Evolutionary conservation across 23 tunicate genomes (phyloP).

Genomic region (Clavelina lepadiformis): DNA sequence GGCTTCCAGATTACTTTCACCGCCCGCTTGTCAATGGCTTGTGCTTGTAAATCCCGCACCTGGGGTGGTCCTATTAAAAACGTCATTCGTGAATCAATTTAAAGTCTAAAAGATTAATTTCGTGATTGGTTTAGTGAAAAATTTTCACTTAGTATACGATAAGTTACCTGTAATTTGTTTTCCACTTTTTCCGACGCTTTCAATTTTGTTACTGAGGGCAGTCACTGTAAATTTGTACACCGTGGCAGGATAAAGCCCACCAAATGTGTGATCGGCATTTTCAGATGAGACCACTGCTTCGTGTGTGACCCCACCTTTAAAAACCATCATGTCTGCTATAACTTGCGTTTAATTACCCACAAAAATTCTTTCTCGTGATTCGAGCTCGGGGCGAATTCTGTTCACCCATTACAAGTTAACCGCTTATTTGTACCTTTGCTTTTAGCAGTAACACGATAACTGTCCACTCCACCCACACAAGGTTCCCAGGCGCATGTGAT

Average conservation of each 20-base stretch:
- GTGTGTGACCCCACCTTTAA: conserved; percentile 2
- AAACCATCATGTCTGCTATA: too few species aligned
- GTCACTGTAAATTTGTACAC: conserved; percentile 10
- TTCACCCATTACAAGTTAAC: not conserved
- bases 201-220: conserved; percentile 11
- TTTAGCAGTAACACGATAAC: conserved; percentile 18
- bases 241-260: conserved; percentile 4
- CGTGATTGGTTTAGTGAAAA: too few species aligned
- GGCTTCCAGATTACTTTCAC: conserved; percentile 53
- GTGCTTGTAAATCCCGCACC: conserved; percentile 19
- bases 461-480: conserved; percentile 62
- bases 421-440: conserved; percentile 37
- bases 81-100: not conserved
- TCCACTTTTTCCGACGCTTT: not conserved
- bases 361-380: not conserved
- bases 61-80: conserved; percentile 40
- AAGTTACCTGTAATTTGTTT: conserved; percentile 52
- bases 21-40: conserved; percentile 28
- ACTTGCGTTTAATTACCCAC: not conserved
- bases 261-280: not conserved
- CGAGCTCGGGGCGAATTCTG: too few species aligned
- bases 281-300: conserved; percentile 10
- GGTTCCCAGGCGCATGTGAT: conserved; percentile 51
- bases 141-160: not conserved
- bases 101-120: not conserved